A percentile compares a stretch with the other conserved stretches of the same genome.
Evolutionary conservation across 2,113 vertebrate genomes (phyloP).

Genomic region (Heterotis niloticus): DNA sequence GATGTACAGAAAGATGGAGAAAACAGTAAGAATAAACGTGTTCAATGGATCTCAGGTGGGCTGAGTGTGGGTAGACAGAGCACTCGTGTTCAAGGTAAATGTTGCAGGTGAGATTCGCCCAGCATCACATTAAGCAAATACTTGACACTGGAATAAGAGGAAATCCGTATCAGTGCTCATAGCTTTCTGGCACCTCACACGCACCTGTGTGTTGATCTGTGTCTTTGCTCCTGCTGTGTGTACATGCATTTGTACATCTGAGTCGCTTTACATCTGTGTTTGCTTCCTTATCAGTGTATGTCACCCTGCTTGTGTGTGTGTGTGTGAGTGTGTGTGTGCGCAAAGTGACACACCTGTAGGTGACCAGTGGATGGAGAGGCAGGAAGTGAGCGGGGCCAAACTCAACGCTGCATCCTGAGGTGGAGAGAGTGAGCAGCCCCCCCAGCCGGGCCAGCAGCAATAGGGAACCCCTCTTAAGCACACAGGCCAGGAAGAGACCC

Average conservation of each 20-base stretch:
- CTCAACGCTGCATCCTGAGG: slow-evolving; percentile 82
- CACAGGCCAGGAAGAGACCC: slow-evolving; percentile 83
- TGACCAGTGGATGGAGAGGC: slow-evolving; percentile 88
- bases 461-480: slow-evolving; percentile 88
- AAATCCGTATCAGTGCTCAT: not conserved
- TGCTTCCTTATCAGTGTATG: not conserved
- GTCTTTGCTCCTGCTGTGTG: not conserved
- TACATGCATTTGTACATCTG: not conserved
- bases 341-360: slow-evolving; percentile 70
- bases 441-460: slow-evolving; percentile 80
- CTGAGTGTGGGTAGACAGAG: not conserved
- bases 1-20: not conserved
- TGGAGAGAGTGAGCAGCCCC: slow-evolving; percentile 76
- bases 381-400: slow-evolving; percentile 92
- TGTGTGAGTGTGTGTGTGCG: not conserved
- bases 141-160: not conserved
- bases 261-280: not conserved
- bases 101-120: too few relatives aligned
- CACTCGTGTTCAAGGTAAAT: too few relatives aligned
- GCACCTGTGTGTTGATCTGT: too few relatives aligned
- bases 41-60: not conserved
- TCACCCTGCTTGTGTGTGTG: not conserved
- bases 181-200: too few relatives aligned
- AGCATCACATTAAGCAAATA: not conserved
- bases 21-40: slow-evolving; percentile 18